Evolutionary conservation across 2,797 vertebrate genomes (phyloP), one percentile per base, ranked within the genome.

Genomic region (Gorsachius magnificus): DNA sequence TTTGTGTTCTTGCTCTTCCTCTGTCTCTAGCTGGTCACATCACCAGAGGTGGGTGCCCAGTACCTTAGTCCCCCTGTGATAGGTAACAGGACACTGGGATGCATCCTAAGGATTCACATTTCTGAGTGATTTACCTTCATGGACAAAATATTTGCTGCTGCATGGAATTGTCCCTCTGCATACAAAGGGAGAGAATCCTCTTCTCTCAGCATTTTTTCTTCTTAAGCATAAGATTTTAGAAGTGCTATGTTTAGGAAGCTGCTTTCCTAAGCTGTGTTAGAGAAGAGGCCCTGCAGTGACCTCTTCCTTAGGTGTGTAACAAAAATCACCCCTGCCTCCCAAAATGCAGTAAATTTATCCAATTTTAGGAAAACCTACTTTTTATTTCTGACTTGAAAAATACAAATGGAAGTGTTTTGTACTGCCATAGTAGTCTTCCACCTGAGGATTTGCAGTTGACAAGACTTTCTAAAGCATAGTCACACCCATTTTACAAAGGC

Each of bases 341-440:
- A 46, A 50, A 92, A 50, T 65, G 36, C 31, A 35, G 12, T 41
- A 63, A 63, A 43, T 88, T 83, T 83, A 65, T 58, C 22, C 69
- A 70, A 10, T 71, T 90, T 87, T 77, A 74, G 51, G 64, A 70
- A 63, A 26, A 36, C 29, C 16, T 79, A 29, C 13, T 57, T 80
- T 68, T 83, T 60, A 31, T 77, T 79, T 79, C 61, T 83, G 48
- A 71, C 45, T 75, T 54, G 21, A 71, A 83, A 95, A 84, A n/a
- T 60, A 48, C 26, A 56, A 33, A 48, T 16, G 41, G 5, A 68
- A 74, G 4, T 63, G 25, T 26, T 57, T 75, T 71, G 9, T 56
- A 48, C 29, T 78, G 13, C 20, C 19, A 45, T 9, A 43, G 38
- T 16, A 66, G 36, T 71, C 4, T 16, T 85, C 64, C 11, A 22